Base-by-base conservation (phyloP, 2,113 vertebrate species). In the Macroglossus sobrinus region DNA sequence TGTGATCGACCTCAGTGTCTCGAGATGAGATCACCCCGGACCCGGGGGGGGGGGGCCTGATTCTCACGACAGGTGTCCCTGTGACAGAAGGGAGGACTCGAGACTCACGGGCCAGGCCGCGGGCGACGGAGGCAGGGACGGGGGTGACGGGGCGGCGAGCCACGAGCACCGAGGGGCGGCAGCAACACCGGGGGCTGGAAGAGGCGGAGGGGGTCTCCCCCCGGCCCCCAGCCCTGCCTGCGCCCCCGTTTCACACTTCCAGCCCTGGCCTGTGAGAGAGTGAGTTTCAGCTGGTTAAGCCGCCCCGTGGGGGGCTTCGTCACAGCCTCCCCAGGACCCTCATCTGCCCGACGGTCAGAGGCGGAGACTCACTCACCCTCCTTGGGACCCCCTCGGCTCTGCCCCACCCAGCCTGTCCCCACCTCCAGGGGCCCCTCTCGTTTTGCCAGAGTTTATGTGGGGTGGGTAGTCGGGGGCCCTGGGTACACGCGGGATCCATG, bases 381-480 rank as follows among this genome's bases (percentile, higher is more conserved):
- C 28, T 0, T 13, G 0, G 0, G 53, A 14, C 12, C 21, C 14
- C 15, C 1, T 28, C 11, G 2, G 1, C 30, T 7, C 11, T 16
- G 22, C 33, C 69, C 45, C 40, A 9, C 4, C 15, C 28, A 22
- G 21, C 53, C 24, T 5, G 45, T 50, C 47, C 13, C 12, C 55
- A 19, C 24, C 59, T 55, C 68, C 88, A 0, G 28, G 88, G 90
- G 11, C 16, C 0, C 14, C 7, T 9, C 50, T 80, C 45, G 5
- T 35, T 66, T 22, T 6, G 0, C 45, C 24, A 47, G 40, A 47
- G 82, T 45, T 50, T 35, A 47, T 66, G 14, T 18, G 35, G 35
- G 22, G 22, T 57, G 8, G 74, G 26, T 26, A 7, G 11, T 2
- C 26, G 33, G 57, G n/a, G 24, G 13, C 1, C 3, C 30, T 74